Evolutionary conservation across 2,113 vertebrate genomes (phyloP), one percentile per base, ranked within the genome.

Genomic region (Sapayoa aenigma): DNA sequence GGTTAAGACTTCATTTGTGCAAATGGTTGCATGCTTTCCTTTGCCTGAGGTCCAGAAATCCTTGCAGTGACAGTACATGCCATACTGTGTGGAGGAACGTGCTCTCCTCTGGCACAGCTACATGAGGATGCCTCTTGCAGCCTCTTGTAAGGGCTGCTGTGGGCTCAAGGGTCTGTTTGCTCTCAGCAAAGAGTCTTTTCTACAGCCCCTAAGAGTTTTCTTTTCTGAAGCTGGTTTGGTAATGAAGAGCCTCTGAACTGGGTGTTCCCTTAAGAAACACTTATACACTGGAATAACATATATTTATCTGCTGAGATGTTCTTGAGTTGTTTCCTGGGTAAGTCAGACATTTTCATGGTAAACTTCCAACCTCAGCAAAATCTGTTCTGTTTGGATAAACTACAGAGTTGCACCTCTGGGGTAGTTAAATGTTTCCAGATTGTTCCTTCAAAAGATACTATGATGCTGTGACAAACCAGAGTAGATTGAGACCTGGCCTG

Each of bases 311-410:
- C 86, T 60, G 65, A 92, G 79, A 91, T 85, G 76, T 89, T 89
- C 86, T 84, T 30, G 77, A 89, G 81, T 71, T 62, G 53, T 94
- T 96, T 92, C 71, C 73, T 85, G 75, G 55, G 63, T 76, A 90
- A 87, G 93, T 75, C 9, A 25, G 65, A 65, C 65, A 22, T 89
- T 91, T 91, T 88, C 59, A 60, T 10, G 30, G 74, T 92, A 66
- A 95, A 82, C 82, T 92, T 94, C 84, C 68, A 92, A 71, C 71
- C 87, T 94, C 94, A 89, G 94, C 79, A 59, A 91, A 81, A 92
- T 76, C 58, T 78, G 31, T 37, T 84, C 50, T 77, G 46, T 95
- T 68, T 89, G 84, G 46, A 63, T 91, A 90, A 69, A 68, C 77
- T 90, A 39, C 42, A 50, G 87, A 39, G 53, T 88, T 80, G 44